Base-by-base conservation (phyloP, 2,888 invertebrate genomes). In the Limnephilus rhombicus region DNA sequence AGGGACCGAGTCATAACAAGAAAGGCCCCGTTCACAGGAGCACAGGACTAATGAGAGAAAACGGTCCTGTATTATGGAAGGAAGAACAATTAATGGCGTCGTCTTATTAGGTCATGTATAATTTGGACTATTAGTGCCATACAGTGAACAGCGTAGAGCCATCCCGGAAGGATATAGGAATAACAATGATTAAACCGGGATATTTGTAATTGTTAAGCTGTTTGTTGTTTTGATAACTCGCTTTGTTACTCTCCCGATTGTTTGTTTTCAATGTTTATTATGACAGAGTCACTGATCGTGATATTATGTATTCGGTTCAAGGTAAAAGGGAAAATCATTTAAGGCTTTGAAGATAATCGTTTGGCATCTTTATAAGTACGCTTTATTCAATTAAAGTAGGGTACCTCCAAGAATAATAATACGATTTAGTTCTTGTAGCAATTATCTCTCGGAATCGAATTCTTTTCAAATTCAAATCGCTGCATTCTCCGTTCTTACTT, bases 381-480 rank as follows among this genome's bases (percentile, higher is more conserved):
- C 24, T 68, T 68, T 68, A 68, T 68, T 68, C 68, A 68, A 68
- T 68, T 68, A 68, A 68, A 68, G 68, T 68, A 24, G 24, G 3
- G 15, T 45, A 68, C 68, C 24, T 68, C 24, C 9, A 9, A 24
- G 68, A 68, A 68, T 68, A 68, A 68, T 68, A 68, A 24, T 68
- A 68, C 41, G 91, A 88, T 88, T 89, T 85, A 91, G 90, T 89
- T 34, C 85, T 37, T 49, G 49, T 81, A 85, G 92, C 90, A 93
- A 93, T 93, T 93, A 93, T 93, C 91, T 90, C 85, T 80, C 85
- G 91, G 85, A 92, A 93, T 93, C 82, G 93, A 91, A 92, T 92
- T 92, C 93, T 92, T 93, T 93, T 93, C 93, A 93, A 92, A 93
- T 93, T 93, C 93, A 93, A 93, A 93, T 93, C 89, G 86, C 91